Evolutionary conservation across 2,797 vertebrate genomes (phyloP).

Genomic region (Smutsia temminckii): DNA sequence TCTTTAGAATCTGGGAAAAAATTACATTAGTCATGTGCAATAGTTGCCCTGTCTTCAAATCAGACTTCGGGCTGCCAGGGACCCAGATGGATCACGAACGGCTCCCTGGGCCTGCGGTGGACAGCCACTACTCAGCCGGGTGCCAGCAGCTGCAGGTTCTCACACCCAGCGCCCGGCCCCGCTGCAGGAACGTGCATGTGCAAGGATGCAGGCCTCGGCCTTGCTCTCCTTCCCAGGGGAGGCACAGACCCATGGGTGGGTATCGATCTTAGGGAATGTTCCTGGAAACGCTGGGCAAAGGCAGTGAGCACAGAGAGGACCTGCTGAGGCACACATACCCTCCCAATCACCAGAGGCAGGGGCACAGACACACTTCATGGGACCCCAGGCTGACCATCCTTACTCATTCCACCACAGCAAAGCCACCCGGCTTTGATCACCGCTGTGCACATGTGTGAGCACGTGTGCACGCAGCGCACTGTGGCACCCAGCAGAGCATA

Average conservation of each 20-base stretch:
- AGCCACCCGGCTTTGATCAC: fast-evolving
- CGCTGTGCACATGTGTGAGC: not conserved
- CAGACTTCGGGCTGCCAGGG: fast-evolving
- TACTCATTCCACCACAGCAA: not conserved
- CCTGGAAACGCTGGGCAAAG: not conserved
- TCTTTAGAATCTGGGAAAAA: not conserved
- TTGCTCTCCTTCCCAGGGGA: fast-evolving
- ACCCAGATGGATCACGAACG: fast-evolving
- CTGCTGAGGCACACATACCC: fast-evolving
- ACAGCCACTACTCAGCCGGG: fast-evolving
- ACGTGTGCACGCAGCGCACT: fast-evolving
- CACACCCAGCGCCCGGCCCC: too few relatives aligned
- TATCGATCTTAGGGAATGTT: fast-evolving
- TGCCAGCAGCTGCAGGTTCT: too few relatives aligned
- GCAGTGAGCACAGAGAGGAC: not conserved
- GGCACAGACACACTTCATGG: fast-evolving
- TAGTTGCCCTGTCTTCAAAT: not conserved
- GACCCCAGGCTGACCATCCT: fast-evolving
- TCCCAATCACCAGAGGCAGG: too few relatives aligned
- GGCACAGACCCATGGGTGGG: not conserved
- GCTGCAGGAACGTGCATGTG: too few relatives aligned
- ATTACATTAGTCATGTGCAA: not conserved
- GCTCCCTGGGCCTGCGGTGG: fast-evolving
- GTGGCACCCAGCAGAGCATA: fast-evolving
- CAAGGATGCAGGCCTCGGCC: fast-evolving